A percentile compares a stretch with the other conserved stretches of the same genome.
Evolutionary conservation across 2,113 vertebrate genomes (phyloP).

Genomic region (Nerophis ophidion): DNA sequence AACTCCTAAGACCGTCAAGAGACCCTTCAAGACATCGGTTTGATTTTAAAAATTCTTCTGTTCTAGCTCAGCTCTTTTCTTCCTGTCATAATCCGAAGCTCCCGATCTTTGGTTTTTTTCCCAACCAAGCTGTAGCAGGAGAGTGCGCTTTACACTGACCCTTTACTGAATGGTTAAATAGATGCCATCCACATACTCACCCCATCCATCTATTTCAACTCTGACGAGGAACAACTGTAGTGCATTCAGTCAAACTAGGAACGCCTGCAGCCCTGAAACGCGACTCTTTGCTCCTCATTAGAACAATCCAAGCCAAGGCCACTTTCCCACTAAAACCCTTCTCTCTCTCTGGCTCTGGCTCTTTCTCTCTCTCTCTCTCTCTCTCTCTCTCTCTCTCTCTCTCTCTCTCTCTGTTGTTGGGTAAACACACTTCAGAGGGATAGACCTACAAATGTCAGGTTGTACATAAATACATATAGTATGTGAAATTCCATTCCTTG

Average conservation of each 20-base stretch:
- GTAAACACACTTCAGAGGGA: slow-evolving; percentile 47
- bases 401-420: slow-evolving; percentile 14
- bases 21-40: slow-evolving; percentile 6
- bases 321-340: slow-evolving; percentile 14
- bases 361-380: not conserved
- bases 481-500: not conserved
- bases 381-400: slow-evolving; percentile 2
- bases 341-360: slow-evolving; percentile 17
- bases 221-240: slow-evolving; percentile 13
- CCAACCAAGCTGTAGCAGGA: slow-evolving; percentile 8
- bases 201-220: slow-evolving; percentile 26
- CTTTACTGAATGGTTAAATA: slow-evolving; percentile 10
- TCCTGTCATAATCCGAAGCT: slow-evolving; percentile 1
- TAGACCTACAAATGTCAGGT: slow-evolving; percentile 45
- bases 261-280: slow-evolving; percentile 26
- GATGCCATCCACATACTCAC: slow-evolving; percentile 15
- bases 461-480: slow-evolving; percentile 27
- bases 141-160: not conserved
- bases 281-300: slow-evolving; percentile 24
- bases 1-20: not conserved
- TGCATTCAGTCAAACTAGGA: slow-evolving; percentile 15
- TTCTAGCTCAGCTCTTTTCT: not conserved
- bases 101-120: slow-evolving; percentile 5
- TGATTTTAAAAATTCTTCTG: slow-evolving; percentile 14
- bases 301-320: slow-evolving; percentile 25